These are phyloP conservation scores for Ficedula albicollis DNA, from an alignment of 2,797 vertebrate species.

Conservation along the genomic window DNA sequence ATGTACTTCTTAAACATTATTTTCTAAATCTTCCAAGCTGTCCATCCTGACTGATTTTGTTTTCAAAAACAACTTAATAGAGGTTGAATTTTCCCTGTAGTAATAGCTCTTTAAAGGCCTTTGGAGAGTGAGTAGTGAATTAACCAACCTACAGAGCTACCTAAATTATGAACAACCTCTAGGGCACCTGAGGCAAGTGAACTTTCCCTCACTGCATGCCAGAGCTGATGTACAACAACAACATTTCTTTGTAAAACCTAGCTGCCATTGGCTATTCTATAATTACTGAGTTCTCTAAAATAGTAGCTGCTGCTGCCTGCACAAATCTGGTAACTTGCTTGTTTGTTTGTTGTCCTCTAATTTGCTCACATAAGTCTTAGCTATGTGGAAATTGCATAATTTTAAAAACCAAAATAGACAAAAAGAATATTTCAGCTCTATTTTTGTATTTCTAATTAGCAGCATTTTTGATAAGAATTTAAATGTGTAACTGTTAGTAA, in stretches of 20 bases:
- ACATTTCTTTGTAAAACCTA: background rate
- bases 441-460: background rate
- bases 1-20: background rate
- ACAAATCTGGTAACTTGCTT: background rate
- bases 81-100: slow-evolving; percentile 27
- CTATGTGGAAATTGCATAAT: background rate
- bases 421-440: background rate
- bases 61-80: slow-evolving; percentile 25
- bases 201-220: background rate
- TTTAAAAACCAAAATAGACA: background rate
- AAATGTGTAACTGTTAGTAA: background rate
- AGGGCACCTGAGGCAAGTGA: slow-evolving; percentile 19
- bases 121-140: background rate
- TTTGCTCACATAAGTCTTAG: background rate
- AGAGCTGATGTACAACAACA: background rate
- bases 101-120: slow-evolving; percentile 14
- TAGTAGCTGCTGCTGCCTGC: background rate
- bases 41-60: slow-evolving; percentile 25
- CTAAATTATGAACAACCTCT: slow-evolving; percentile 31
- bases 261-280: background rate
- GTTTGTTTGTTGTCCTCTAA: background rate
- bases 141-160: slow-evolving; percentile 23
- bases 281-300: background rate
- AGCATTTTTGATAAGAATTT: background rate
- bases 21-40: slow-evolving; percentile 22